These are phyloP conservation scores for Lacerta bilineata DNA, from an alignment of 2,797 vertebrate genomes.

Conservation along the genomic window DNA sequence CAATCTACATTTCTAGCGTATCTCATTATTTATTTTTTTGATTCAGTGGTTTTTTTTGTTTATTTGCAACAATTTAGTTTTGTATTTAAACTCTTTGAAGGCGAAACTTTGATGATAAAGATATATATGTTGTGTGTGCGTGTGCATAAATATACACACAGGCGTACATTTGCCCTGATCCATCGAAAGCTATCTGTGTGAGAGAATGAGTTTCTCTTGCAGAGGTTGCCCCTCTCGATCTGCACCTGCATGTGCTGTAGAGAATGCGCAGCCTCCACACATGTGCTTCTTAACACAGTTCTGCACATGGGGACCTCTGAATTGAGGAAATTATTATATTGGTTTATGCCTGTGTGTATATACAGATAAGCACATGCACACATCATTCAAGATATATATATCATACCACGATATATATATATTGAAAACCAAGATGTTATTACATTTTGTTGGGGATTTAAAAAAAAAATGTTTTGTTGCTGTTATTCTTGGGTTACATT, in stretches of 20 bases:
- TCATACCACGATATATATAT: constrained; percentile 12
- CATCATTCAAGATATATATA: constrained; percentile 58
- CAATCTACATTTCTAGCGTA: constrained; percentile 79
- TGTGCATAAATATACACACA: constrained; percentile 47
- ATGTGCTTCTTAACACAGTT: not conserved
- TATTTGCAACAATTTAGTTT: constrained; percentile 77
- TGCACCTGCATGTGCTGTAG: not conserved
- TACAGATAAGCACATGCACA: constrained; percentile 52
- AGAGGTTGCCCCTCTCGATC: not conserved
- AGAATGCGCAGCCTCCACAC: not conserved
- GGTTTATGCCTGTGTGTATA: constrained; percentile 62
- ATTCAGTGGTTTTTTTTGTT: constrained; percentile 80
- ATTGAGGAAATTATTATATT: constrained; percentile 71
- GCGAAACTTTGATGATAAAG: constrained; percentile 79
- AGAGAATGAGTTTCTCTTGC: not conserved
- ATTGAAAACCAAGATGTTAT: constrained; percentile 82
- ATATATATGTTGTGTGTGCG: constrained; percentile 65
- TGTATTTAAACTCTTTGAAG: constrained; percentile 84
- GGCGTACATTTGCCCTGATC: constrained; percentile 72
- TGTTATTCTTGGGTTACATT: constrained; percentile 76
- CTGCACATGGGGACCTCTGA: constrained; percentile 46
- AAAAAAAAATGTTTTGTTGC: constrained; percentile 76
- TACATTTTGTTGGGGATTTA: constrained; percentile 76
- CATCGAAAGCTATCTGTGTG: constrained; percentile 55
- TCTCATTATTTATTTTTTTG: constrained; percentile 85